Percentiles rank a stretch among this genome's conserved stretches.
phyloP scores from a whole-genome alignment of 37 sponge, comb jelly and placozoan species.

The Haliclona indistincta region DNA sequence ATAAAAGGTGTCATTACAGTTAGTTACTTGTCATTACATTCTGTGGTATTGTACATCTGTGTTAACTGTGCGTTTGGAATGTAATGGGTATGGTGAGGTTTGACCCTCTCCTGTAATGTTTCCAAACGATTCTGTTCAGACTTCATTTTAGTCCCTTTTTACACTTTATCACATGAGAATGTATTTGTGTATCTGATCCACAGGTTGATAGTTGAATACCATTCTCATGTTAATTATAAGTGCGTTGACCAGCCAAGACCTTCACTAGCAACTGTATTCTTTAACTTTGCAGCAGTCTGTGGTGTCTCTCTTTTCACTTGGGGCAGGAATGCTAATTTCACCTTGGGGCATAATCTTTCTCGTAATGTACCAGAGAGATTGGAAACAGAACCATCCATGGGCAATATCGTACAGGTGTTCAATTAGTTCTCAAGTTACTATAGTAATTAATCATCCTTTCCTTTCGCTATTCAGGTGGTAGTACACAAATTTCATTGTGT shows the following conservation, averaged over 20 bases:
- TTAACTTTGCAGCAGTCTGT: neutral
- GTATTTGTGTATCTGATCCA: too few species aligned
- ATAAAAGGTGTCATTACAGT: too few species aligned
- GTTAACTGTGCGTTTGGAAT: too few species aligned
- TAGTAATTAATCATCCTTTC: neutral
- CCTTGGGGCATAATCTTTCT: conserved; percentile 77
- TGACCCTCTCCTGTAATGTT: too few species aligned
- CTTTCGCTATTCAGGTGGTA: conserved; percentile 56
- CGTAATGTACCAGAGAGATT: conserved; percentile 43
- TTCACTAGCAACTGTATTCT: neutral
- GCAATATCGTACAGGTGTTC: neutral
- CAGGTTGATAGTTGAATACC: too few species aligned
- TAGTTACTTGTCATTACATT: too few species aligned
- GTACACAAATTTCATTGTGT: conserved; percentile 92
- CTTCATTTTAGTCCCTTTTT: too few species aligned
- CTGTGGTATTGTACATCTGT: too few species aligned
- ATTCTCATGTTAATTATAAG: too few species aligned
- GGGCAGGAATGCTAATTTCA: conserved; percentile 76
- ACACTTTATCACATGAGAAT: too few species aligned
- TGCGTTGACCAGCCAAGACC: neutral
- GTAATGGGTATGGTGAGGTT: too few species aligned
- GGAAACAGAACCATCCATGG: neutral
- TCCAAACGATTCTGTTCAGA: too few species aligned
- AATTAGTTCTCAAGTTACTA: neutral
- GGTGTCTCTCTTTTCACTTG: conserved; percentile 47